phyloP scores from a whole-genome alignment of 64 coral and sea anemone genomes.

The Montipora capricornis region DNA sequence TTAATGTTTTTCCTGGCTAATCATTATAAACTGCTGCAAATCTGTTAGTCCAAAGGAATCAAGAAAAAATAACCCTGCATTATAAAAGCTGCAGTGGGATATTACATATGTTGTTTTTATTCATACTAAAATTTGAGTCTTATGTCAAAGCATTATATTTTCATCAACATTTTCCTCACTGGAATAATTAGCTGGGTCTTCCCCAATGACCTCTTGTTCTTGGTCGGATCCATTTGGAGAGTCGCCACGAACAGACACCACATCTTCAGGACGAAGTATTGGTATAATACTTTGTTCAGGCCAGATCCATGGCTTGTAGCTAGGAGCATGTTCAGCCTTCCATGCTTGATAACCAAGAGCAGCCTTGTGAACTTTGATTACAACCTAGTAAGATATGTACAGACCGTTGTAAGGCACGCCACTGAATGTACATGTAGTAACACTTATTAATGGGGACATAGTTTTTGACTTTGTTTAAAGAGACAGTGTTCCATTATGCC shows the following conservation, averaged over 20 bases:
- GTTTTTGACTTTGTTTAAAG: no score
- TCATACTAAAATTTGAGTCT: not conserved
- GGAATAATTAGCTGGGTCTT: slow-evolving; percentile 70
- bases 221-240: slow-evolving; percentile 71
- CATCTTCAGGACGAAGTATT: slow-evolving; percentile 72
- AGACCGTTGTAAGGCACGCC: no score
- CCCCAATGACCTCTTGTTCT: slow-evolving; percentile 68
- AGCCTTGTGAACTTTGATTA: slow-evolving; percentile 86
- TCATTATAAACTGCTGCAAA: not conserved
- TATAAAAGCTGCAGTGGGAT: slow-evolving; percentile 10
- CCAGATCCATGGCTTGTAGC: slow-evolving; percentile 94
- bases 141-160: slow-evolving; percentile 49
- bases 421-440: no score
- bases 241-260: slow-evolving; percentile 62
- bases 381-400: slow-evolving; percentile 55
- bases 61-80: slow-evolving; percentile 35
- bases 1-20: not conserved
- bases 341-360: slow-evolving; percentile 83
- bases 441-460: no score
- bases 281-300: slow-evolving; percentile 91
- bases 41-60: not conserved
- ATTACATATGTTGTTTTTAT: not conserved
- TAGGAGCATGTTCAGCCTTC: slow-evolving; percentile 87
- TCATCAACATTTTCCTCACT: slow-evolving; percentile 94
- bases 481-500: no score